A percentile compares a stretch with the other conserved stretches of the same genome.
Evolutionary conservation across 1,140 invertebrate genomes (phyloP).

Genomic region (Rhopalosiphum padi): DNA sequence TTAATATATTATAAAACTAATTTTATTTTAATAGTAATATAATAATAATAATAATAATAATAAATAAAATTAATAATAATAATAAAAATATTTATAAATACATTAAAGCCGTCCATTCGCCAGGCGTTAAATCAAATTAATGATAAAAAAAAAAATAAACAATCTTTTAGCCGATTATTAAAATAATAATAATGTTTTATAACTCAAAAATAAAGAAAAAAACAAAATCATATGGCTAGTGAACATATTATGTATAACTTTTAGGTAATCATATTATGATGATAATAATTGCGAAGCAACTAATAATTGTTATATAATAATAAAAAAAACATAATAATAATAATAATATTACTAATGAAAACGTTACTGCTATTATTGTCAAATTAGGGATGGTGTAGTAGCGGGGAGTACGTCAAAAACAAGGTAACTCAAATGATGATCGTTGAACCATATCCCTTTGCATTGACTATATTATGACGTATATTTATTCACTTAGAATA

Average conservation of each 20-base stretch:
- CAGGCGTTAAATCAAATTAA: neutral
- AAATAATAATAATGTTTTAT: slow-evolving; percentile 14
- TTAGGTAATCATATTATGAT: neutral
- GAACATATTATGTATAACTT: neutral
- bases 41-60: neutral
- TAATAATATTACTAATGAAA: neutral
- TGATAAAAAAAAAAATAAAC: neutral
- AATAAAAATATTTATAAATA: slow-evolving; percentile 13
- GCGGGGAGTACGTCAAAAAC: neutral
- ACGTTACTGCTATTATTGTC: neutral
- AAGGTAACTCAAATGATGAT: neutral
- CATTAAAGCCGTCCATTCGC: neutral
- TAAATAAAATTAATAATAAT: neutral
- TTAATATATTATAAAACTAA: neutral
- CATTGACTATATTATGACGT: neutral
- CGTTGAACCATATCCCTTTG: neutral
- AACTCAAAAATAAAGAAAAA: neutral
- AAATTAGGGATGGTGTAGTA: neutral
- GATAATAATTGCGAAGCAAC: neutral
- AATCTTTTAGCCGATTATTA: neutral
- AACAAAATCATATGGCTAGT: neutral
- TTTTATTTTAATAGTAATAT: slow-evolving; percentile 29
- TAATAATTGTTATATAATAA: neutral
- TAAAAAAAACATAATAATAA: neutral
- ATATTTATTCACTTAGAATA: neutral